Percentiles rank a stretch among this genome's conserved stretches.
phyloP scores from a whole-genome alignment of 35 echinoderm and acorn worm species.

The Heliocidaris erythrogramma region DNA sequence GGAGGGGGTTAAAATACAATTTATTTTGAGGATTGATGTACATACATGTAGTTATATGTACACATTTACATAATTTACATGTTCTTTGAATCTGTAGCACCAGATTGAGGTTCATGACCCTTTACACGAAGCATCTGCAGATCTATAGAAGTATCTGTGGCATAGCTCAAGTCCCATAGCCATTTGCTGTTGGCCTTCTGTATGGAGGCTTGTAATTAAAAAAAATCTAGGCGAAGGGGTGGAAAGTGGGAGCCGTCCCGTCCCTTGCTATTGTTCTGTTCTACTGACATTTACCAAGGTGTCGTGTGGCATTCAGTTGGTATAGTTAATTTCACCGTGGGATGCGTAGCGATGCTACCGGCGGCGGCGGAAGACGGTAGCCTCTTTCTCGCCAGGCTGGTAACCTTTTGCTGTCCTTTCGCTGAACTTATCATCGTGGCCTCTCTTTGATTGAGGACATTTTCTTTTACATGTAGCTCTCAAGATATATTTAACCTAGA shows the following conservation, averaged over 20 bases:
- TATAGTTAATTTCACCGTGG: slow-evolving; percentile 1
- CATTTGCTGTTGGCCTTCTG: background rate
- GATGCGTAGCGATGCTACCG: background rate
- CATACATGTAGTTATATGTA: background rate
- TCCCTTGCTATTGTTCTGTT: background rate
- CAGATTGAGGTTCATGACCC: background rate
- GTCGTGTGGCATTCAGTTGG: background rate
- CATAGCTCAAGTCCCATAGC: background rate
- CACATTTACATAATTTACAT: background rate
- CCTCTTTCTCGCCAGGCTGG: background rate
- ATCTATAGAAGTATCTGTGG: no score
- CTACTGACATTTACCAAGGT: background rate
- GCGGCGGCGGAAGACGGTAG: background rate
- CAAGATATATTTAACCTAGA: background rate
- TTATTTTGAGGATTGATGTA: no score
- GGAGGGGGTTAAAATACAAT: no score
- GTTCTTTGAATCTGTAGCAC: background rate
- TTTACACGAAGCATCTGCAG: background rate
- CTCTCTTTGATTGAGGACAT: background rate
- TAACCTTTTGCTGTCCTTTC: background rate
- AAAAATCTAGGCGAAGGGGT: background rate
- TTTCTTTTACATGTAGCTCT: background rate
- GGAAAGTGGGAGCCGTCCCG: background rate
- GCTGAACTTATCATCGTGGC: background rate
- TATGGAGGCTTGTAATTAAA: background rate